A percentile compares a stretch with the other conserved stretches of the same genome.
Evolutionary conservation across 2,888 invertebrate genomes (phyloP).

Genomic region (Abrostola tripartita): DNA sequence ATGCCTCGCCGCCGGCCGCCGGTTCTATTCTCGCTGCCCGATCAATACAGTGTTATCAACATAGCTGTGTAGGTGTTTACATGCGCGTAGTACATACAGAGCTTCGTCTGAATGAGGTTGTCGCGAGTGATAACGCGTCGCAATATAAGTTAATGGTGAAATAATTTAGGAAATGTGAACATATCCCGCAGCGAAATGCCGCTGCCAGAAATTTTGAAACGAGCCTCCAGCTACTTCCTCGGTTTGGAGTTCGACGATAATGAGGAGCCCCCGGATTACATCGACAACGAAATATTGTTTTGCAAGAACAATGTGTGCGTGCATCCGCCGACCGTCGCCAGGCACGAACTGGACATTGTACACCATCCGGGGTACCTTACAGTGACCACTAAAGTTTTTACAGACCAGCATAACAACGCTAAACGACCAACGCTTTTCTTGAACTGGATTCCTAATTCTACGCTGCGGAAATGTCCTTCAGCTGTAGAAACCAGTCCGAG

Average conservation of each 20-base stretch:
- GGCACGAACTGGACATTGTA: conserved; percentile 94
- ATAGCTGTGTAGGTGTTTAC: conserved; percentile 82
- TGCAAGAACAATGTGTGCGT: conserved; percentile 99
- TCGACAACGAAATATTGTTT: conserved; percentile 95
- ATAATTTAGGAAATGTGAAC: conserved; percentile 77
- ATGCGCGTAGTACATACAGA: conserved; percentile 82
- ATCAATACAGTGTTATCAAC: conserved; percentile 87
- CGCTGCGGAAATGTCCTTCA: conserved; percentile 94
- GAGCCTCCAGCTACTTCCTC: conserved; percentile 93
- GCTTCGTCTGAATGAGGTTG: conserved; percentile 76
- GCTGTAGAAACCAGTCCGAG: conserved; percentile 89
- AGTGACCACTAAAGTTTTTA: conserved; percentile 94
- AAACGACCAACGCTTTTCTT: conserved; percentile 94
- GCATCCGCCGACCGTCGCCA: conserved; percentile 95
- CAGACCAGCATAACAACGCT: conserved; percentile 92
- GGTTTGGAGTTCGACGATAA: conserved; percentile 90
- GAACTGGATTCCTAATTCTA: conserved; percentile 98
- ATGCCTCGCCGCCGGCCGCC: too few relatives aligned
- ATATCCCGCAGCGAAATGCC: conserved; percentile 88
- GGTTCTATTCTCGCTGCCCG: conserved; percentile 72
- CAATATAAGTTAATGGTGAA: conserved; percentile 53
- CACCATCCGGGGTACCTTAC: conserved; percentile 98
- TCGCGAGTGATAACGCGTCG: conserved; percentile 72
- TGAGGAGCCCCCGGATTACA: conserved; percentile 90
- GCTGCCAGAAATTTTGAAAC: conserved; percentile 92